Evolutionary conservation across 2,797 vertebrate genomes (phyloP).

Genomic region (Rhinichthys osculus): DNA sequence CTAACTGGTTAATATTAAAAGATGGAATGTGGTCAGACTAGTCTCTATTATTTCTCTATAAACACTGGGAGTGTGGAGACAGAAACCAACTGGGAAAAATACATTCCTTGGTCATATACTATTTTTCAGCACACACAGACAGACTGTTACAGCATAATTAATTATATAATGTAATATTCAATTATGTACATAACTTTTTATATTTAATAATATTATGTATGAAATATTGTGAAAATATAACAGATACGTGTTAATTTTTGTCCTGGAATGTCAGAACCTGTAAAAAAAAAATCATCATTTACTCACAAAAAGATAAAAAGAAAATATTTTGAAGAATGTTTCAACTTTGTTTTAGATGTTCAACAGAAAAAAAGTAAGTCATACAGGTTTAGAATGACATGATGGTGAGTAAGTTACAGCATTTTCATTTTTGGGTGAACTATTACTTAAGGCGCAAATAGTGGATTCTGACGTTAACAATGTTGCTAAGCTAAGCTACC

Average conservation of each 20-base stretch:
- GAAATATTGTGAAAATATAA: neutral
- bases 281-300: neutral
- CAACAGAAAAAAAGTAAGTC: neutral
- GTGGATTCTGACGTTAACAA: neutral
- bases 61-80: constrained; percentile 42
- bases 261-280: neutral
- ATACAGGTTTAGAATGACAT: neutral
- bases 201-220: neutral
- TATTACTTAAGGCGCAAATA: neutral
- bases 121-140: neutral
- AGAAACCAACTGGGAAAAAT: constrained; percentile 28
- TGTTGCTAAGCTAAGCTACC: neutral
- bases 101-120: constrained; percentile 20
- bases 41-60: constrained; percentile 63
- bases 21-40: constrained; percentile 72
- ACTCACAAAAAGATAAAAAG: neutral
- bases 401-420: neutral
- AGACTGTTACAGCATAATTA: neutral
- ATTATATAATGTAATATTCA: neutral
- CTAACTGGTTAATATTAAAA: constrained; percentile 29
- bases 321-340: neutral
- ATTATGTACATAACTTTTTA: neutral
- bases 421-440: neutral
- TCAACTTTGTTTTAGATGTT: neutral
- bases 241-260: neutral